Evolutionary conservation across 92 coral and sea anemone species (phyloP), one percentile per base, ranked within the genome.

Genomic region (Heliopora coerulea): DNA sequence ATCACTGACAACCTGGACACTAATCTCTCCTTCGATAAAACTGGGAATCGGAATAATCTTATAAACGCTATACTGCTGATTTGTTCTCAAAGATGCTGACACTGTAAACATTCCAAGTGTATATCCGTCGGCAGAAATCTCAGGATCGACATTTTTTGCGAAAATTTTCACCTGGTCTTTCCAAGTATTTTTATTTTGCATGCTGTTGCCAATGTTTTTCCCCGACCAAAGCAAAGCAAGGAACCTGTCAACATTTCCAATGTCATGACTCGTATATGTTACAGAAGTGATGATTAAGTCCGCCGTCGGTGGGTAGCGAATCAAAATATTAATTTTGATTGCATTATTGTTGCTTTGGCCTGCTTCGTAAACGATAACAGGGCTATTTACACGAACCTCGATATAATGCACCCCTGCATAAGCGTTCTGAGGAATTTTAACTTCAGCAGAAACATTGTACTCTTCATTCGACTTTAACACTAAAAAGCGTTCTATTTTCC

Each of bases 41-140:
- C 61, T 65, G 3, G 82, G 83, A 20, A 88, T 56, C 25, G 84
- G 46, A 28, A 86, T 20, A 20, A 85, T 61, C 46, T 59, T 77
- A 29, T 87, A 73, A 15, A 78, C 78, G 25, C 56, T 73, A 54
- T 86, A 86, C 6, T 86, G 83, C 63, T 88, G 90, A 32, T 65
- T 74, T 17, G 82, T 68, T 62, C 72, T 81, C 37, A 88, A 48
- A 69, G 61, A 76, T 19, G 88, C 84, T 42, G 59, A 25, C 24
- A 86, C 58, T 31, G 3, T 7, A 15, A 46, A 46, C 7, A n/a
- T 46, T 2, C 52, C 52, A 10, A 46, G 52, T 15, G 12, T 2
- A 15, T 46, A 46, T n/a, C 15, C 52, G 2, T 46, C n/a, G 2
- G 2, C n/a, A 3, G 3, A 46, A 8, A 6, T 46, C 15, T 15